Conservation (phyloP, 2,797 vertebrate genomes). For the Paratrypauchen microcephalus region DNA sequence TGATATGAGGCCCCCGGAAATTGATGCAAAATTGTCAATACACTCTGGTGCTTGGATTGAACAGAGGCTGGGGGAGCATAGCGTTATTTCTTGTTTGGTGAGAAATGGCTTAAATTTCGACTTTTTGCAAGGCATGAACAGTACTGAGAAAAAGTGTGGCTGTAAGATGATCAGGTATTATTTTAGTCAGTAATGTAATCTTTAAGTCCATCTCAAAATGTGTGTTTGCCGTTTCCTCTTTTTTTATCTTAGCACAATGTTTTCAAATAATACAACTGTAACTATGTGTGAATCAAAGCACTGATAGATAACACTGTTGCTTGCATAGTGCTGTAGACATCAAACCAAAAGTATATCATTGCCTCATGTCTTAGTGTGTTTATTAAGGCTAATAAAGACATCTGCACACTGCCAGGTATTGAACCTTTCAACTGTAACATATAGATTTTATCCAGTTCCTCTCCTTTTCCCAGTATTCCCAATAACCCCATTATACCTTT, state of each 20-base stretch:
- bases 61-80: constrained; percentile 23
- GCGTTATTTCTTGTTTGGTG: constrained; percentile 22
- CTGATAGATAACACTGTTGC: background rate
- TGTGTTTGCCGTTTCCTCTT: background rate
- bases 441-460: constrained; percentile 57
- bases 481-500: constrained; percentile 34
- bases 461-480: constrained; percentile 37
- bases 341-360: constrained; percentile 6
- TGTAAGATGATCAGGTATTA: background rate
- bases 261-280: background rate
- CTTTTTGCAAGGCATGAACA: background rate
- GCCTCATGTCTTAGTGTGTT: constrained; percentile 18
- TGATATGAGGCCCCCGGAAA: constrained; percentile 74
- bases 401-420: constrained; percentile 43
- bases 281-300: background rate
- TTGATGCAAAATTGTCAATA: constrained; percentile 78
- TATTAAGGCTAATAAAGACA: constrained; percentile 45
- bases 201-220: background rate
- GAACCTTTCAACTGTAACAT: constrained; percentile 50
- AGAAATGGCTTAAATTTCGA: constrained; percentile 9
- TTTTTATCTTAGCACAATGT: background rate
- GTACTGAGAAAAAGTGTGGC: constrained; percentile 5
- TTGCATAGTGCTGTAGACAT: no score
- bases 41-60: constrained; percentile 36
- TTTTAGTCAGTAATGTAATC: background rate